phyloP scores from a whole-genome alignment of 2,113 vertebrate genomes.

The Platysteira castanea region DNA sequence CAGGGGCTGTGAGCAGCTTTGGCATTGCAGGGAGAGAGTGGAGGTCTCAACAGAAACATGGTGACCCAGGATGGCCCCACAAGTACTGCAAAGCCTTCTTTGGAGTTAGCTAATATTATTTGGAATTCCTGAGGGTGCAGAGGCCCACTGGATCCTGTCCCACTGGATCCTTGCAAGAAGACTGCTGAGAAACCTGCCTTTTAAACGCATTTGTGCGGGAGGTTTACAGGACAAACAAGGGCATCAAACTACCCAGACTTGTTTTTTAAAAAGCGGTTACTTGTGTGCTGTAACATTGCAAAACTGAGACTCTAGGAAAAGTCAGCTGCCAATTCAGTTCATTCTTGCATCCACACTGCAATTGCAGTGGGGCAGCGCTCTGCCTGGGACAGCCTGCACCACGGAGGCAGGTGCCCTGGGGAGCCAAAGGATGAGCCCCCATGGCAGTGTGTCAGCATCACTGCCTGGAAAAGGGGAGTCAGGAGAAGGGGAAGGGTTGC shows the following conservation, averaged over 20 bases:
- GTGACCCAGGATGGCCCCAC: not conserved
- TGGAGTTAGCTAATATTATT: not conserved
- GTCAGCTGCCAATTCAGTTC: not conserved
- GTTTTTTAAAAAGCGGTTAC: not conserved
- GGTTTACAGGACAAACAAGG: not conserved
- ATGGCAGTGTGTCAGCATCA: not conserved
- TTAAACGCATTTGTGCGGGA: not conserved
- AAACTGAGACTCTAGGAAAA: not conserved
- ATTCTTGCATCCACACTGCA: not conserved
- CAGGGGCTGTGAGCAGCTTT: not conserved
- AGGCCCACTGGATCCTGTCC: not conserved
- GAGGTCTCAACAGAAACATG: not conserved
- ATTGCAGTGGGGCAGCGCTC: not conserved
- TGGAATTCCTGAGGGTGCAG: not conserved
- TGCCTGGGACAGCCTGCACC: not conserved
- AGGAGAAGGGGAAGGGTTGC: not conserved
- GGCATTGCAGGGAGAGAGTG: not conserved
- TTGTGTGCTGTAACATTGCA: not conserved
- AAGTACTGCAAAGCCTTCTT: not conserved
- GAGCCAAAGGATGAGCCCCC: not conserved
- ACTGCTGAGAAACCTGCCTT: not conserved
- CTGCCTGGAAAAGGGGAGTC: not conserved
- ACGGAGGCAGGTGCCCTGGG: rapidly evolving
- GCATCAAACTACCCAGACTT: not conserved
- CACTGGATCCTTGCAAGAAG: not conserved